Evolutionary conservation across 2,888 invertebrate species (phyloP).

Genomic region (Synergus gifuensis): DNA sequence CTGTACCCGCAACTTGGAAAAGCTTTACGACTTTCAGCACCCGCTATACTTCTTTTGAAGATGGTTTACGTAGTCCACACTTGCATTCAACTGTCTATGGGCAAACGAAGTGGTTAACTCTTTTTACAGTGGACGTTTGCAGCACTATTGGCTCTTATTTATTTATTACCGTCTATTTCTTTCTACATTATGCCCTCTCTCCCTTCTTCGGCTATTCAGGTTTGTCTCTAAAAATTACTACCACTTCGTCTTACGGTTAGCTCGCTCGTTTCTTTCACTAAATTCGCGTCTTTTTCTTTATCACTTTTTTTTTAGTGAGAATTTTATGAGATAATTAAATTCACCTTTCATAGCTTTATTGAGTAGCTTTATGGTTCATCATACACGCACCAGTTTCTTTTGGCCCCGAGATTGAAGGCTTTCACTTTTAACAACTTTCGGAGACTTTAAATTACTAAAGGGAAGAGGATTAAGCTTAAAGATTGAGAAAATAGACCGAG

Average conservation of each 20-base stretch:
- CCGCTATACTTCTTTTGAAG: slow-evolving; percentile 54
- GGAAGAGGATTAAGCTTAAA: neutral
- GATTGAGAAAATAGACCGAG: neutral
- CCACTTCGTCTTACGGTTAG: neutral
- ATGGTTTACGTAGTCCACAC: slow-evolving; percentile 65
- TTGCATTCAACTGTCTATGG: slow-evolving; percentile 66
- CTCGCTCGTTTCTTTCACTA: slow-evolving; percentile 8
- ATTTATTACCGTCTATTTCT: slow-evolving; percentile 65
- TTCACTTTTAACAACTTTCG: neutral
- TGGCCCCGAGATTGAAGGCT: neutral
- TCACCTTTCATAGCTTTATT: slow-evolving; percentile 14
- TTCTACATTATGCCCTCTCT: neutral
- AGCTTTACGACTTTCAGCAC: slow-evolving; percentile 61
- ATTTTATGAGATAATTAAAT: slow-evolving; percentile 30
- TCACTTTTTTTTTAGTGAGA: slow-evolving; percentile 42
- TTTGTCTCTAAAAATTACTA: slow-evolving; percentile 5
- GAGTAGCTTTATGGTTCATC: slow-evolving; percentile 20
- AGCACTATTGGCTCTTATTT: slow-evolving; percentile 69
- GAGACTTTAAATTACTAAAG: neutral
- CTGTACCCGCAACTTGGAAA: slow-evolving; percentile 61
- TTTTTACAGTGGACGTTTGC: slow-evolving; percentile 70
- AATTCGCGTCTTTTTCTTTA: slow-evolving; percentile 28
- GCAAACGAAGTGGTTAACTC: slow-evolving; percentile 64
- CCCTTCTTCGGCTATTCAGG: neutral
- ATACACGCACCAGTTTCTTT: neutral